Evolutionary conservation across 2,888 invertebrate species (phyloP), one percentile per base, ranked within the genome.

Genomic region (Eremobia ochroleuca): DNA sequence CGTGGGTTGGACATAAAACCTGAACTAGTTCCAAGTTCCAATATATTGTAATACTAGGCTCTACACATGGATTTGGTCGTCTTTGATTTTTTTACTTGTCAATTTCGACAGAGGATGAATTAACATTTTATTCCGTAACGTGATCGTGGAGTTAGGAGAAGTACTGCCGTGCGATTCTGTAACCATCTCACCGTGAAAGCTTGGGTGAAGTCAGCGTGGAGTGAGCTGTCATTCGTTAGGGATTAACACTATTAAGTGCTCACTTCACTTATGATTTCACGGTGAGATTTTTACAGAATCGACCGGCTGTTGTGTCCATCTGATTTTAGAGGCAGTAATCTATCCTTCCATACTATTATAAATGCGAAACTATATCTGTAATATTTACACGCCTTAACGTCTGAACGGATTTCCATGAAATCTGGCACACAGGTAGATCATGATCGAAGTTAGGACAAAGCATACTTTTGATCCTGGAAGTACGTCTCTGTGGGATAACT

Each of bases 1-100:
- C 73, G 87, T 85, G 61, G 79, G 76, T 25, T 13, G 83, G 9
- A 46, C 70, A 58, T 86, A 72, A 83, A 83, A 79, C 15, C 46
- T 73, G 49, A 65, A 73, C 73, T 55, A 75, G 59, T 83, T 82
- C 18, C 15, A 66, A 40, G 58, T 75, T 78, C 4, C 15, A 49
- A 25, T 13, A 43, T 37, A 68, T 71, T 6, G 18, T 11, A 5
- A 52, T 21, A 52, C n/a, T 72, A 67, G 59, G 13, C 21, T 59
- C 13, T 18, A 21, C 13, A 21, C 28, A 4, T 46, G 40, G 40
- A 15, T 73, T 68, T 31, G n/a, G 21, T 46, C 18, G 6, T 9
- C 0, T 70, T 59, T 1, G 9, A 15, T 43, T 55, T 62, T 28
- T 28, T 61, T 66, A 37, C 49, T 46, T 55, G 1, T 5, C 6